Conservation (phyloP, 1,140 invertebrate genomes). For the Drosophila melanogaster region Release_6_plus_ISO1_MT NT_033779.5:8579501-8580000, state of each 20-base stretch:
- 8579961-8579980: constrained; percentile 57
- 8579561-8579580: constrained; percentile 75
- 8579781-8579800: too few species aligned
- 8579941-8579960: constrained; percentile 78
- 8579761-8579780: not conserved
- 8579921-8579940: constrained; percentile 81
- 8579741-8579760: constrained; percentile 20
- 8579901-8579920: constrained; percentile 73
- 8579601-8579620: constrained; percentile 78
- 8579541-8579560: constrained; percentile 36
- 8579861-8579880: constrained; percentile 78
- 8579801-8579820: constrained; percentile 7
- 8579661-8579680: constrained; percentile 68
- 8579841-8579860: constrained; percentile 81
- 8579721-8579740: constrained; percentile 34
- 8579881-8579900: constrained; percentile 46
- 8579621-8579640: constrained; percentile 73
- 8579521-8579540: not conserved
- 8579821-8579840: constrained; percentile 10
- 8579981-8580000: constrained; percentile 6
- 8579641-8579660: constrained; percentile 83
- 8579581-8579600: constrained; percentile 63
- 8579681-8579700: constrained; percentile 75
- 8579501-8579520: constrained; percentile 8
- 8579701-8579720: constrained; percentile 52